phyloP scores from a whole-genome alignment of 2,797 vertebrate species.

The Brachymystax lenok region DNA sequence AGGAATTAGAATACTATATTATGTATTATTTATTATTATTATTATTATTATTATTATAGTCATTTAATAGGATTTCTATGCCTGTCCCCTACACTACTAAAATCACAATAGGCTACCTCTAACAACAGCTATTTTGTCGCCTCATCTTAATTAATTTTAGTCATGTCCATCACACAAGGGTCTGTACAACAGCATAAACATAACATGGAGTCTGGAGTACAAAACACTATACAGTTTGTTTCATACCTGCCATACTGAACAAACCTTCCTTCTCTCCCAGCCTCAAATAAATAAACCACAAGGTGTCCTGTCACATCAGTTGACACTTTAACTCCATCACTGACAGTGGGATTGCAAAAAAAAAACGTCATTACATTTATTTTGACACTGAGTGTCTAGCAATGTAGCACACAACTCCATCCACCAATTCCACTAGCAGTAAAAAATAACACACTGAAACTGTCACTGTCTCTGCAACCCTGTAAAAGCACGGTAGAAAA shows the following conservation, averaged over 20 bases:
- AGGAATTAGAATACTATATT: too few species aligned
- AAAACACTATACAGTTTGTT: background rate
- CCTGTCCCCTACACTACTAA: background rate
- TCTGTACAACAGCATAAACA: background rate
- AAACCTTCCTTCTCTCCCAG: background rate
- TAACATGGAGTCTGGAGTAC: background rate
- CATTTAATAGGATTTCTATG: too few species aligned
- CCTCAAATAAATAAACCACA: background rate
- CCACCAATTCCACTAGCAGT: background rate
- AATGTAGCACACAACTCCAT: background rate
- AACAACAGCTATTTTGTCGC: background rate
- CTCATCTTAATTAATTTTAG: background rate
- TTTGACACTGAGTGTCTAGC: background rate
- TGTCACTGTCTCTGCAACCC: background rate
- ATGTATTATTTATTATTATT: too few species aligned
- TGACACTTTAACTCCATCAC: conserved; percentile 2
- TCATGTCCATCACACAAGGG: background rate
- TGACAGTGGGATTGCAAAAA: background rate
- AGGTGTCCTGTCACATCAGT: background rate
- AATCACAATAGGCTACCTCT: background rate
- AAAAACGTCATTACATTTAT: background rate
- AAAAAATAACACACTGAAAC: background rate
- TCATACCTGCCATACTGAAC: background rate
- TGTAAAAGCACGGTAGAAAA: background rate
- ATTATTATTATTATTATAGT: too few species aligned